phyloP scores from a whole-genome alignment of 2,888 invertebrate species.

The Pogonocherus hispidulus region DNA sequence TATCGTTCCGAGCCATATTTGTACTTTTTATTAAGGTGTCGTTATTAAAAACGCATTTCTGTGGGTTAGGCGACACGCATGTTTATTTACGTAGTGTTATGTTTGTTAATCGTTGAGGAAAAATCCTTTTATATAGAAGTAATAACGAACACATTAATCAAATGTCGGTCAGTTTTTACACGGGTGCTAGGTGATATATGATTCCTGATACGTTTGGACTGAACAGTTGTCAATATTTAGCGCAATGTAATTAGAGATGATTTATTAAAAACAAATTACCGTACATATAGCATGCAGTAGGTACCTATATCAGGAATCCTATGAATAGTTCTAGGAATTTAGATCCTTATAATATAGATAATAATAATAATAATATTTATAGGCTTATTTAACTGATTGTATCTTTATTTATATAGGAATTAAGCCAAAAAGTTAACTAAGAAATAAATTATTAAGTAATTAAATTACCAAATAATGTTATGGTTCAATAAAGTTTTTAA shows the following conservation, averaged over 20 bases:
- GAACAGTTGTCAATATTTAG: neutral
- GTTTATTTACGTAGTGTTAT: constrained; percentile 42
- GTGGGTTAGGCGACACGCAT: constrained; percentile 40
- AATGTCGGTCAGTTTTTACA: neutral
- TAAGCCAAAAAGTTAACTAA: too few species aligned
- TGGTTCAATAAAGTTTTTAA: too few species aligned
- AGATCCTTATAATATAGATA: too few species aligned
- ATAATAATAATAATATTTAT: too few species aligned
- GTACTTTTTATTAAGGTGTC: constrained; percentile 59
- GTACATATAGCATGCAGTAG: too few species aligned
- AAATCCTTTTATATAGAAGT: neutral
- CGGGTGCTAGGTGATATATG: neutral
- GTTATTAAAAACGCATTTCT: constrained; percentile 65
- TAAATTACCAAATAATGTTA: too few species aligned
- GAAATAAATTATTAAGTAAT: too few species aligned
- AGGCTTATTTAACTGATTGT: too few species aligned
- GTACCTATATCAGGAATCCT: too few species aligned
- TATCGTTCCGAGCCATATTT: constrained; percentile 52
- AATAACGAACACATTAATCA: constrained; percentile 3
- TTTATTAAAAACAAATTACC: neutral
- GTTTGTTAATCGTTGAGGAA: constrained; percentile 36
- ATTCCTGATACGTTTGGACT: neutral
- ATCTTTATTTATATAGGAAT: too few species aligned
- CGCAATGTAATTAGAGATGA: neutral
- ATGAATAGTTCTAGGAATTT: too few species aligned